Evolutionary conservation across 2,888 invertebrate species (phyloP), one percentile per base, ranked within the genome.

Genomic region (Pammene aurita): DNA sequence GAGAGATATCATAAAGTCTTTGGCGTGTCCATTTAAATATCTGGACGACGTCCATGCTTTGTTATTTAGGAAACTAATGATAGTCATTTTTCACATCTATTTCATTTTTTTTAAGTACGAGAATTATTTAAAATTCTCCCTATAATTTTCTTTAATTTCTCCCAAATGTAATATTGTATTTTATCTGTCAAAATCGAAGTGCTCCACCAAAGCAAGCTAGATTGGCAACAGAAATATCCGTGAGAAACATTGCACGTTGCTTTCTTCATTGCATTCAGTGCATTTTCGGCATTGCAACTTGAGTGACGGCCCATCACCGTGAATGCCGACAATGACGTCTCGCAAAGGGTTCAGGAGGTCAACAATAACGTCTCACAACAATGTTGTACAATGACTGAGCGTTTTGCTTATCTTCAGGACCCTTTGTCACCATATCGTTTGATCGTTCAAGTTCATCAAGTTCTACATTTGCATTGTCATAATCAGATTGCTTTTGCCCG

Each of bases 221-320:
- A 54, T 65, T 18, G 46, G 48, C 44, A 13, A 46, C 48, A 65
- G 54, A 65, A 55, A 60, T 68, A 68, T 58, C 69, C 69, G 69
- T 69, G 69, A 65, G 69, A 69, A 69, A 50, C n/a, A 54, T 54
- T 26, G 41, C 55, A 16, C 58, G 46, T 18, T 54, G 46, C 63
- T 65, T 75, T 73, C 73, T 71, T 73, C 74, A 71, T 71, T 73
- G 75, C 78, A 78, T 78, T 76, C 71, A 81, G 73, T 82, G 82
- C 83, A 84, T 84, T 85, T 82, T 76, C 75, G 70, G 65, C 72
- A 68, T 79, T 83, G 83, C 85, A 83, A 86, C 81, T 81, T 69
- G 69, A 69, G 60, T 69, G 65, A 69, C 69, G 67, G 58, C 55
- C 60, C 65, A 46, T 69, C 69, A 55, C 34, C 60, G 46, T 81